These are phyloP conservation scores for Stenolophus ochropezus DNA, from an alignment of 2,888 invertebrate genomes.

Conservation along the genomic window DNA sequence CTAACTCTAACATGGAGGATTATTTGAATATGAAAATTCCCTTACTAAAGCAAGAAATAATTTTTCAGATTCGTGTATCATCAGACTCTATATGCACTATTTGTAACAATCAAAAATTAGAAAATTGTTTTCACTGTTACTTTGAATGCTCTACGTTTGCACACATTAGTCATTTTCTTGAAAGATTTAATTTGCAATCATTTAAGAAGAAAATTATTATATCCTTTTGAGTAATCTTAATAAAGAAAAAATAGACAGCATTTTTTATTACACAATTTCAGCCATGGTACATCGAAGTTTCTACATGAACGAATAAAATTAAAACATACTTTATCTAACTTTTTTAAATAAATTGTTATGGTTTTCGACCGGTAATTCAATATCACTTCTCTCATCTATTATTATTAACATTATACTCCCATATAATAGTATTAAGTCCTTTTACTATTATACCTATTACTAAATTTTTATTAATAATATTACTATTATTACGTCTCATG, in stretches of 20 bases:
- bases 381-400: too few species aligned
- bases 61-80: neutral
- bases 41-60: neutral
- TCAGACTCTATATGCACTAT: neutral
- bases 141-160: neutral
- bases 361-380: too few species aligned
- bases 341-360: too few species aligned
- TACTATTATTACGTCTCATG: too few species aligned
- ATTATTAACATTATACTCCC: too few species aligned
- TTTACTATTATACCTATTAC: too few species aligned
- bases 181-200: neutral
- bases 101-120: neutral
- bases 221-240: neutral
- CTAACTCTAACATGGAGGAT: neutral
- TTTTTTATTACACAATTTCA: neutral
- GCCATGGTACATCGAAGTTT: neutral
- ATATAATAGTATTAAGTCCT: too few species aligned
- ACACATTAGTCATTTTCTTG: neutral
- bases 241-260: neutral
- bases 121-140: neutral
- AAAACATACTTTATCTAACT: too few species aligned
- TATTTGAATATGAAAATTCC: neutral
- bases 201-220: neutral
- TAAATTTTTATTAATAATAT: too few species aligned
- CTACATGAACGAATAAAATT: neutral